phyloP scores from a whole-genome alignment of 2,113 vertebrate genomes.

The Siphamia tubifer region DNA sequence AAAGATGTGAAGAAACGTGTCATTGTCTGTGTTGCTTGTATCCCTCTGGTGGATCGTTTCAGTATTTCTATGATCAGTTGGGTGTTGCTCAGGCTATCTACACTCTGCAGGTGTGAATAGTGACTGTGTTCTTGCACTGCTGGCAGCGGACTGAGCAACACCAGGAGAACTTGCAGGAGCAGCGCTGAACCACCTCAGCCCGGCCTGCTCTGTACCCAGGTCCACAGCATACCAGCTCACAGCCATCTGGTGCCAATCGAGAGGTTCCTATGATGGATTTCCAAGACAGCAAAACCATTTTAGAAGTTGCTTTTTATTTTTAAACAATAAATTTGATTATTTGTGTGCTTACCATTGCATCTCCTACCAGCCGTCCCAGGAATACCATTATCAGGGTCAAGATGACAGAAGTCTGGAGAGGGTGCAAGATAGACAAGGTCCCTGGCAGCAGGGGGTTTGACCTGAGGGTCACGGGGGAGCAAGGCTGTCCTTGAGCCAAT shows the following conservation, averaged over 20 bases:
- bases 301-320: no score
- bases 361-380: constrained; percentile 74
- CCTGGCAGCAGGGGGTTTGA: constrained; percentile 79
- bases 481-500: constrained; percentile 77
- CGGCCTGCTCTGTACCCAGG: constrained; percentile 74
- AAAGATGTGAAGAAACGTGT: not conserved
- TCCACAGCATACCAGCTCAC: constrained; percentile 81
- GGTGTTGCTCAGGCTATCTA: constrained; percentile 16
- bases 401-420: constrained; percentile 80
- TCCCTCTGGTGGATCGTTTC: constrained; percentile 19
- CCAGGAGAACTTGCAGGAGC: constrained; percentile 82
- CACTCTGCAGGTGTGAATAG: constrained; percentile 77
- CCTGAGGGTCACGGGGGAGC: constrained; percentile 77
- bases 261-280: constrained; percentile 60
- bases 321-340: no score
- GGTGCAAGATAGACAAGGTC: constrained; percentile 76
- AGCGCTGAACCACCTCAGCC: constrained; percentile 76
- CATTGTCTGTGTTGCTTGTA: not conserved
- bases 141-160: constrained; percentile 81
- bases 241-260: constrained; percentile 74
- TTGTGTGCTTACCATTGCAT: constrained; percentile 69
- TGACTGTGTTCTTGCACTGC: constrained; percentile 79
- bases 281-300: not conserved
- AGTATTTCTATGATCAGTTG: not conserved
- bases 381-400: constrained; percentile 67